Evolutionary conservation across 1,140 invertebrate genomes (phyloP).

Genomic region (Phortica variegata): DNA sequence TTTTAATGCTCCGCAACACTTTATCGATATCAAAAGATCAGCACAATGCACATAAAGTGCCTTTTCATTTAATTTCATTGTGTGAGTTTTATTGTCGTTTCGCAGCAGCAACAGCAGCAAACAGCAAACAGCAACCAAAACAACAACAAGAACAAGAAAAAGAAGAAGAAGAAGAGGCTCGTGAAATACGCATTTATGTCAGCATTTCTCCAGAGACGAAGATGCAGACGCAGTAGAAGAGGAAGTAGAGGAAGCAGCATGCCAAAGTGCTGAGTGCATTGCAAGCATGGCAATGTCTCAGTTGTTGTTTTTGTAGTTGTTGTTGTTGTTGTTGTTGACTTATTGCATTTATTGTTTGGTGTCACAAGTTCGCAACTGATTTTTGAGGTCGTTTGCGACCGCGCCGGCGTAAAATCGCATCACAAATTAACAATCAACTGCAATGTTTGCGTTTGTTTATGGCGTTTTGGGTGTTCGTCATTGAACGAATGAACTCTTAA

Average conservation of each 20-base stretch:
- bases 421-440: conserved; percentile 56
- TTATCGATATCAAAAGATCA: conserved; percentile 40
- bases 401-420: conserved; percentile 46
- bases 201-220: background rate
- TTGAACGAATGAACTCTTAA: too few relatives aligned
- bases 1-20: conserved; percentile 20
- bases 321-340: background rate
- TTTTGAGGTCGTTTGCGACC: conserved; percentile 24
- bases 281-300: too few relatives aligned
- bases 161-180: background rate
- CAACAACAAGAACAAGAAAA: background rate
- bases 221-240: background rate
- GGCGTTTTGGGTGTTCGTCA: conserved; percentile 10
- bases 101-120: too few relatives aligned
- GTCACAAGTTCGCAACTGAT: conserved; percentile 42
- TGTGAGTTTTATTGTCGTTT: too few relatives aligned
- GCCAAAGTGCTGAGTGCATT: too few relatives aligned
- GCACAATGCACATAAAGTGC: conserved; percentile 2
- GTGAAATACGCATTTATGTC: background rate
- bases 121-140: background rate
- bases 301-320: conserved; percentile 2
- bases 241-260: background rate
- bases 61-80: conserved; percentile 3
- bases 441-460: conserved; percentile 56
- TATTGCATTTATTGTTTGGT: conserved; percentile 18